Evolutionary conservation across 2,888 invertebrate genomes (phyloP).

Genomic region (Drosophila barbarae): DNA sequence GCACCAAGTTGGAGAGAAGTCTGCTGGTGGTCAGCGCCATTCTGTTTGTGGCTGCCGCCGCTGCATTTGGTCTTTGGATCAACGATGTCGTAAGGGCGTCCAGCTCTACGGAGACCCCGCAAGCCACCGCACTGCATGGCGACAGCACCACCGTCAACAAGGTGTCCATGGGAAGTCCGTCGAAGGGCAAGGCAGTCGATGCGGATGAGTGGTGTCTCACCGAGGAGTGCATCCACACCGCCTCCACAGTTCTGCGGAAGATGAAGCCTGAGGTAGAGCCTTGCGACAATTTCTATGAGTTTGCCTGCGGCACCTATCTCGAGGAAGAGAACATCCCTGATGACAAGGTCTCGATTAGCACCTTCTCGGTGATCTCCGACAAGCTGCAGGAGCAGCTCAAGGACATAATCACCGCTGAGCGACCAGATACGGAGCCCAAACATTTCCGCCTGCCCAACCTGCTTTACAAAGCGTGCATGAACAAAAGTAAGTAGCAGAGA

Average conservation of each 20-base stretch:
- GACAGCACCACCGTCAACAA: slow-evolving; percentile 57
- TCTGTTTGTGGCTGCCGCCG: slow-evolving; percentile 83
- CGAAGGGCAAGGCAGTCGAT: slow-evolving; percentile 51
- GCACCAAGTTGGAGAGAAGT: slow-evolving; percentile 86
- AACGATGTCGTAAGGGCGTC: slow-evolving; percentile 75
- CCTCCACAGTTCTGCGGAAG: slow-evolving; percentile 84
- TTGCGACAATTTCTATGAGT: slow-evolving; percentile 89
- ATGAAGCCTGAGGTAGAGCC: slow-evolving; percentile 86
- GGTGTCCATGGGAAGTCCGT: slow-evolving; percentile 60
- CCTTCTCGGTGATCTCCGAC: slow-evolving; percentile 80
- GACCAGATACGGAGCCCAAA: slow-evolving; percentile 75
- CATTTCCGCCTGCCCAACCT: slow-evolving; percentile 79
- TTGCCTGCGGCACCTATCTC: slow-evolving; percentile 87
- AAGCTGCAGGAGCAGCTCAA: slow-evolving; percentile 80
- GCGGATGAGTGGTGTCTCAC: slow-evolving; percentile 83
- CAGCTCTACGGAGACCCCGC: slow-evolving; percentile 22
- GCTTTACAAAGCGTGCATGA: slow-evolving; percentile 80
- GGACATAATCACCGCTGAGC: slow-evolving; percentile 77
- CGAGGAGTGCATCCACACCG: slow-evolving; percentile 89
- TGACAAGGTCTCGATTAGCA: slow-evolving; percentile 81
- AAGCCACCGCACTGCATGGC: slow-evolving; percentile 71
- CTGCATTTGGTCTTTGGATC: slow-evolving; percentile 80
- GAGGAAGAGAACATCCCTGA: slow-evolving; percentile 86
- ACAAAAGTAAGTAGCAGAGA: slow-evolving; percentile 75
- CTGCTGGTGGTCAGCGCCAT: slow-evolving; percentile 83